Evolutionary conservation across 2,888 invertebrate species (phyloP).

Genomic region (Agelastica alni): DNA sequence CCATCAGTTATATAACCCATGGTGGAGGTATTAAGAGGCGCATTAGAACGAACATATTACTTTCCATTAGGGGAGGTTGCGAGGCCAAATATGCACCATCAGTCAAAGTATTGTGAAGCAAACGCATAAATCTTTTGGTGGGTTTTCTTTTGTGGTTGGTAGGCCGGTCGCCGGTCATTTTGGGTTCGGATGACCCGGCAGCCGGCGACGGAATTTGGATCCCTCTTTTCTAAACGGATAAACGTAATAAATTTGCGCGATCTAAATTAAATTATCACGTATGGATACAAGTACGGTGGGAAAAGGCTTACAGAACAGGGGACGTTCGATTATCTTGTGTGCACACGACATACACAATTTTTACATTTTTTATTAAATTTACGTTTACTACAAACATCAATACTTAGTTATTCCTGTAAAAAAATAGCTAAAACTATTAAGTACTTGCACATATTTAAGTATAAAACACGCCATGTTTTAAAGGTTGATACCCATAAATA

Average conservation of each 20-base stretch:
- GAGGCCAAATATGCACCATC: constrained; percentile 34
- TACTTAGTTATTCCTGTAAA: too few relatives aligned
- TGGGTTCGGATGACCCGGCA: constrained; percentile 8
- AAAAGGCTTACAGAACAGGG: too few relatives aligned
- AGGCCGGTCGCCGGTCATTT: constrained; percentile 12
- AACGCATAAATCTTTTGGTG: constrained; percentile 27
- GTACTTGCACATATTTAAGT: too few relatives aligned
- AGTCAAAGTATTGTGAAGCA: constrained; percentile 37
- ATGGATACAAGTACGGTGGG: too few relatives aligned
- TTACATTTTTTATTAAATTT: too few relatives aligned
- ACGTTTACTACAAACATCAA: too few relatives aligned
- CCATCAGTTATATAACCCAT: constrained; percentile 7
- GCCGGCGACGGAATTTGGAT: constrained; percentile 12
- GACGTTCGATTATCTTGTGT: too few relatives aligned
- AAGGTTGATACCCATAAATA: too few relatives aligned
- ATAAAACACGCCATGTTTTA: too few relatives aligned
- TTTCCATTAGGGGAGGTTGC: constrained; percentile 28
- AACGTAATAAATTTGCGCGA: constrained; percentile 18
- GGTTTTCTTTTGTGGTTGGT: constrained; percentile 18
- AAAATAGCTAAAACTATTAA: too few relatives aligned
- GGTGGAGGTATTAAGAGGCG: constrained; percentile 14
- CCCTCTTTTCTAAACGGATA: constrained; percentile 14
- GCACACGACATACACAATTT: too few relatives aligned
- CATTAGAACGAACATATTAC: constrained; percentile 30
- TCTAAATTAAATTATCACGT: constrained; percentile 18